Evolutionary conservation across 2,797 vertebrate species (phyloP), one percentile per base, ranked within the genome.

Genomic region (Avahi laniger): DNA sequence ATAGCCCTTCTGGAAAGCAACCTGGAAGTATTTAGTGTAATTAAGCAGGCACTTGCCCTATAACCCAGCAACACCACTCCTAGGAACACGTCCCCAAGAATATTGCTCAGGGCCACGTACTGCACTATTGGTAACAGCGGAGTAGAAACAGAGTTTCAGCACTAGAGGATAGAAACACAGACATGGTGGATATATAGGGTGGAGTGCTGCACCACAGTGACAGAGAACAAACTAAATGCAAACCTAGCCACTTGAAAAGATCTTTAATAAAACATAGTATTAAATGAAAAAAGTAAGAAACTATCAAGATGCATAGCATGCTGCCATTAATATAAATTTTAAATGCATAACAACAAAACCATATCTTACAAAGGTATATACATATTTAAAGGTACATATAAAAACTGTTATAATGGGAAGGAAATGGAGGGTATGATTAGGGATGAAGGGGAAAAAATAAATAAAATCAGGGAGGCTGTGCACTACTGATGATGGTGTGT

Each of bases 1-100:
- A 52, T 9, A 89, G 41, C 4, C 69, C 69, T 95, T 83, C 91
- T 93, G 86, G 69, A 96, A 93, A 91, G 63, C 67, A 93, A 87
- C 82, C 67, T 83, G 88, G 78, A 92, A 81, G 41, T 41, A 61
- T 54, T 8, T 38, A 82, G 17, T 59, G 10, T 65, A 41, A 81
- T 70, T 67, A 81, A 95, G 50, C 69, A 75, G 54, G n/a, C 15
- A 65, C 28, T 46, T 0, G 9, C n/a, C 91, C 82, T 76, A 12
- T 33, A 89, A 76, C 46, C 52, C 73, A 83, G 91, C 22, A 92
- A 65, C 26, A 38, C 17, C 46, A 82, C 24, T 70, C 48, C 33
- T 83, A 46, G 22, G 82, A 90, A 8, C 70, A 33, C 0, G 79
- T 70, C n/a, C n/a, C 46, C 3, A 52, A 88, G 61, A 69, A 61